These are phyloP conservation scores for Buathra laborator DNA, from an alignment of 2,888 invertebrate species.

Conservation along the genomic window DNA sequence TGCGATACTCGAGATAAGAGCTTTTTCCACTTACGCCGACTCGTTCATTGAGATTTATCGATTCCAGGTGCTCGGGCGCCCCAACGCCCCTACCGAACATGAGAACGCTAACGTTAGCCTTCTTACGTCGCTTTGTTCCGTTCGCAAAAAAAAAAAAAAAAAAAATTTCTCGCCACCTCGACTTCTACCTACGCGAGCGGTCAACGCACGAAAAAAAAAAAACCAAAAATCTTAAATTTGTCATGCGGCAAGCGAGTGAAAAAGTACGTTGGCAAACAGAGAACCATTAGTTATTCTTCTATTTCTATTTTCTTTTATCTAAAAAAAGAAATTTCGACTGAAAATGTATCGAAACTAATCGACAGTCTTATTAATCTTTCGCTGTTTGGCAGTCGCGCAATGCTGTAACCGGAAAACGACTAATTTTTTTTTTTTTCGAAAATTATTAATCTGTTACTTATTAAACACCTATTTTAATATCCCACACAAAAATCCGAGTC, in stretches of 20 bases:
- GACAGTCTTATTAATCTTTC: no score
- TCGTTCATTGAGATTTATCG: conserved; percentile 37
- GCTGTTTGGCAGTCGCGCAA: no score
- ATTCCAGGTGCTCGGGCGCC: conserved; percentile 26
- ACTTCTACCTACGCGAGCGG: background rate
- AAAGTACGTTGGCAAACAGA: no score
- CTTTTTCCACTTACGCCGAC: background rate
- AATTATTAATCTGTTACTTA: no score
- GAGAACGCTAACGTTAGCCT: background rate
- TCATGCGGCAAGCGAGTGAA: background rate
- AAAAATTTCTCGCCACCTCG: background rate
- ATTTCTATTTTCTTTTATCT: no score
- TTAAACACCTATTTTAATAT: no score
- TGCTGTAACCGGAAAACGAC: no score
- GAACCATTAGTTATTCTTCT: no score
- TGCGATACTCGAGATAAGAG: background rate
- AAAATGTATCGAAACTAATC: no score
- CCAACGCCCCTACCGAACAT: background rate
- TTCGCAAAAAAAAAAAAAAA: background rate
- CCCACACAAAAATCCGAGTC: no score
- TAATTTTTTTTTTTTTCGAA: no score
- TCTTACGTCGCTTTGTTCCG: background rate
- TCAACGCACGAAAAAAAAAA: background rate
- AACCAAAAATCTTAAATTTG: background rate
- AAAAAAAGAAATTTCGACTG: no score